A percentile compares a stretch with the other conserved stretches of the same genome.
Conservation (phyloP, 2,113 vertebrate species). For the Rhinoderma darwinii region DNA sequence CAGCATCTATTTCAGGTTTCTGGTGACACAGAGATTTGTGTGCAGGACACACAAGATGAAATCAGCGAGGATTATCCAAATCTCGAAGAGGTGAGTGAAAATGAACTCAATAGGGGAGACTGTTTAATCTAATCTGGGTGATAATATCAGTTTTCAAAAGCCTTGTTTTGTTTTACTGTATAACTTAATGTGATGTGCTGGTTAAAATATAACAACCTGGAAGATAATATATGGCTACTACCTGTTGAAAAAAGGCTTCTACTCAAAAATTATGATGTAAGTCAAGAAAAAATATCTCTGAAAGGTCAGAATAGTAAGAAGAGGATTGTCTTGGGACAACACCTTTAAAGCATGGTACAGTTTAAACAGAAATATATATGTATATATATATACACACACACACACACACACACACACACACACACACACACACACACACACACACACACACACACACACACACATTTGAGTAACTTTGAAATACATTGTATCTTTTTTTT, state of each 20-base stretch:
- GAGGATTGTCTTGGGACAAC: too few species aligned
- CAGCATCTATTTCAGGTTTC: conserved; percentile 60
- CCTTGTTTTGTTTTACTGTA: background rate
- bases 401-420: too few species aligned
- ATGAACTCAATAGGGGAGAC: background rate
- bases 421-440: too few species aligned
- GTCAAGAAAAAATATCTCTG: background rate
- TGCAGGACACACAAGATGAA: conserved; percentile 67
- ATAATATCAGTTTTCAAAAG: conserved; percentile 8
- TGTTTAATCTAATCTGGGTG: background rate
- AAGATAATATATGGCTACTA: background rate
- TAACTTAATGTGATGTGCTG: background rate
- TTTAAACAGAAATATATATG: too few species aligned
- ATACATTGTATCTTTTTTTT: too few species aligned
- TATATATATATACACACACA: too few species aligned
- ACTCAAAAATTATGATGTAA: too few species aligned
- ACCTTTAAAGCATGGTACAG: too few species aligned
- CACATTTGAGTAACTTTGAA: too few species aligned
- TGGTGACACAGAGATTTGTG: conserved; percentile 69
- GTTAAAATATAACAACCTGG: background rate
- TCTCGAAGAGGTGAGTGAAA: conserved; percentile 75
- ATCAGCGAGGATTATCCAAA: conserved; percentile 72
- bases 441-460: too few species aligned
- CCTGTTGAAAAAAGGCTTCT: background rate
- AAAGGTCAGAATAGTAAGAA: too few species aligned